A percentile compares a stretch with the other conserved stretches of the same genome.
These are phyloP conservation scores for Myxocyprinus asiaticus DNA, from an alignment of 2,113 vertebrate species.

Conservation along the genomic window DNA sequence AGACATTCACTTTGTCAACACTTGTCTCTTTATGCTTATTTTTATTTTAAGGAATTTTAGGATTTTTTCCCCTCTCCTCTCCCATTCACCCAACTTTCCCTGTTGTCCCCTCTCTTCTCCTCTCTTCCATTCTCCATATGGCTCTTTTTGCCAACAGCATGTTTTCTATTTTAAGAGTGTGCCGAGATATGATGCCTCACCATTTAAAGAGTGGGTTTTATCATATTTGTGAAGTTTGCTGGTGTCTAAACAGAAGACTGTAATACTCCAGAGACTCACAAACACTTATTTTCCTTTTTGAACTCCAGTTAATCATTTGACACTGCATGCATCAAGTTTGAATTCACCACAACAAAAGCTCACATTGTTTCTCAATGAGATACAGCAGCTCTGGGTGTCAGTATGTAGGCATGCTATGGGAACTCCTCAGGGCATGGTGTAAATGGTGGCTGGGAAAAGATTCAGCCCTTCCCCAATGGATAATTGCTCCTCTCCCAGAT, in stretches of 20 bases:
- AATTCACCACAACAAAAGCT: conserved; percentile 47
- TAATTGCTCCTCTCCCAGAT: conserved; percentile 41
- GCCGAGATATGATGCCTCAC: conserved; percentile 29
- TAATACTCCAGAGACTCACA: conserved; percentile 32
- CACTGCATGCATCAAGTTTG: conserved; percentile 49
- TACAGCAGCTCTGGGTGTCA: conserved; percentile 27
- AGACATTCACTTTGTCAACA: no score
- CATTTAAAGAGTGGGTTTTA: conserved; percentile 49
- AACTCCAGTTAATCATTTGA: conserved; percentile 53
- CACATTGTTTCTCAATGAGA: conserved; percentile 44
- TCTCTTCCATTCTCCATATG: conserved; percentile 10
- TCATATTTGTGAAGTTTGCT: conserved; percentile 50
- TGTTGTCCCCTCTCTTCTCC: no score
- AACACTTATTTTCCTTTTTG: conserved; percentile 51
- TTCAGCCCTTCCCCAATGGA: conserved; percentile 34
- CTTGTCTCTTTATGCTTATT: no score
- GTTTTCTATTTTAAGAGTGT: conserved; percentile 42
- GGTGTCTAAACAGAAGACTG: conserved; percentile 38
- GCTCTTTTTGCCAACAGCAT: conserved; percentile 50
- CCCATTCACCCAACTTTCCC: no score
- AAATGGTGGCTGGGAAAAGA: conserved; percentile 35
- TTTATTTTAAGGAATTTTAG: no score
- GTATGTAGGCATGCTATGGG: conserved; percentile 32
- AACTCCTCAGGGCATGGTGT: conserved; percentile 50
- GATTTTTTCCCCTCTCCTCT: no score